phyloP scores from a whole-genome alignment of 2,888 invertebrate genomes.

The Stenchaetothrips biformis region DNA sequence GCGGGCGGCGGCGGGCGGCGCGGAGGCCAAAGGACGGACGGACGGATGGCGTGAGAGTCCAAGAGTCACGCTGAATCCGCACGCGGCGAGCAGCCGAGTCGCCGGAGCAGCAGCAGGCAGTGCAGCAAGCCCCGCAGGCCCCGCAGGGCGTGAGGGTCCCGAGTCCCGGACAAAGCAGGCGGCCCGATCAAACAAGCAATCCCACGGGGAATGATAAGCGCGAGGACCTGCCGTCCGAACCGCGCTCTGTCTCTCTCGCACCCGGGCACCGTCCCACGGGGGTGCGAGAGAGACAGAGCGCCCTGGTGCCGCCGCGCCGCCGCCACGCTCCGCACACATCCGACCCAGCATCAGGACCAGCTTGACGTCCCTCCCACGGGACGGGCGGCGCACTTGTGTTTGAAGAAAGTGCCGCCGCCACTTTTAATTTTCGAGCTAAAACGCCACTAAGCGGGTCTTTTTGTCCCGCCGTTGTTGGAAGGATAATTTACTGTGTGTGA shows the following conservation, averaged over 20 bases:
- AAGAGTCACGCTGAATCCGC: neutral
- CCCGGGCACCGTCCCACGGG: too few species aligned
- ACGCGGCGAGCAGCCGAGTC: neutral
- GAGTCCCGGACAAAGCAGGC: neutral
- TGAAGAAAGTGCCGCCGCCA: too few species aligned
- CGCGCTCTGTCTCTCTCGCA: too few species aligned
- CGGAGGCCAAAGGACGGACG: neutral
- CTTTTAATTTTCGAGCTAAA: too few species aligned
- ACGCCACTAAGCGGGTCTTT: neutral
- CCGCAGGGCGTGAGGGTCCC: neutral
- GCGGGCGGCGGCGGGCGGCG: neutral
- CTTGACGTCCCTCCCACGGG: too few species aligned
- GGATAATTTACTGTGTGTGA: too few species aligned
- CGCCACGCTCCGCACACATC: too few species aligned
- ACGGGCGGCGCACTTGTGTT: too few species aligned
- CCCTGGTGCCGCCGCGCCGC: too few species aligned
- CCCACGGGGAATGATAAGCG: slow-evolving; percentile 19
- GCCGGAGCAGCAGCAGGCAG: neutral
- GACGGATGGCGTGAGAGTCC: neutral
- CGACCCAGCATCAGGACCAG: too few species aligned
- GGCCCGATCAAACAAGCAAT: slow-evolving; percentile 20
- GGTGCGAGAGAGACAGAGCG: too few species aligned
- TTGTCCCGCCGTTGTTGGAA: neutral
- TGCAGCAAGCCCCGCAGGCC: neutral
- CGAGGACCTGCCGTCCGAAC: neutral